Base-by-base conservation (phyloP, 2,113 vertebrate species). In the Phyllopteryx taeniolatus region DNA sequence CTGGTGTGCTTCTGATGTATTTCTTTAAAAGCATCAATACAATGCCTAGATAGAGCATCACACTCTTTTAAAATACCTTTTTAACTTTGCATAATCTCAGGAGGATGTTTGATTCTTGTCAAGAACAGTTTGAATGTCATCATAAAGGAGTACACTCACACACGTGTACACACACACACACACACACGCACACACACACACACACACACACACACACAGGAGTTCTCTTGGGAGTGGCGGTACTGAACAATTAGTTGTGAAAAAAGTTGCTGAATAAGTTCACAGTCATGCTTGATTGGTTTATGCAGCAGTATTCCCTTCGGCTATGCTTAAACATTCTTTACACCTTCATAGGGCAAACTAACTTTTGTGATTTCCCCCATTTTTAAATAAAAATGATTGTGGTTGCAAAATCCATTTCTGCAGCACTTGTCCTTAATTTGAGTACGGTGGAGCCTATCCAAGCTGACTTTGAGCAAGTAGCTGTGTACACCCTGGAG, bases 251-350 rank as follows among this genome's bases (percentile, higher is more conserved):
- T 13, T 69, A 57, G 31, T 49, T 49, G 20, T 2, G 22, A 65
- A 56, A 46, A 73, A 81, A 81, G 12, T 12, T 74, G 17, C 49
- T 53, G 57, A 22, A 42, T 35, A 44, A 33, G n/a, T 81, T 83
- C 27, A 60, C n/a, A 69, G 31, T 61, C 8, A 22, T 9, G 8
- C 59, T 61, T 61, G 61, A 44, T 67, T 71, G 60, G 74, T 77
- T 71, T 20, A 64, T 79, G 70, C 53, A 70, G 56, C 22, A 19
- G 15, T 46, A 10, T 61, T 67, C 63, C 75, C 68, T 13, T 0
- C 31, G 66, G 77, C 73, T 53, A 66, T 11, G 2, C 56, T 64
- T 66, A 31, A 66, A 27, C 22, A 27, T 66, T 66, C 44, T 44
- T 66, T 66, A 47, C 44, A n/a, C 44, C 64, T 66, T 66, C 64